Base-by-base conservation (phyloP, 64 coral and sea anemone genomes). In the Dendrophyllia cribrosa region DNA sequence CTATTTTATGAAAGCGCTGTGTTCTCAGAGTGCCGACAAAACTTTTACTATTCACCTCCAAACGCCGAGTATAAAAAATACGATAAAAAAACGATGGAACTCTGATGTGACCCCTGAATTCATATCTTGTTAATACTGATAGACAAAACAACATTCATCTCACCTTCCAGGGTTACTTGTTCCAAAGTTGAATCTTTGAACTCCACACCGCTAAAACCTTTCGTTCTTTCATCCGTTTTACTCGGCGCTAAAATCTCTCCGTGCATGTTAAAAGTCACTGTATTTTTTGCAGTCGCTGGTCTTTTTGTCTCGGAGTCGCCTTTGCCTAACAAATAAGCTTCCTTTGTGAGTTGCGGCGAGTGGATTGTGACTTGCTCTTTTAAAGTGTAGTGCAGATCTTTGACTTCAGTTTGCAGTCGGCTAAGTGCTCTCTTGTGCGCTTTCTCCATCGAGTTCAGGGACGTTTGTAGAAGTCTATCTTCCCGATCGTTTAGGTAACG, bases 401-500 rank as follows among this genome's bases (percentile, higher is more conserved):
- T 66, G 9, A 84, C 80, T 67, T 84, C 80, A 68, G 46, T 43
- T 68, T 68, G 61, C 43, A 84, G 19, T 5, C 80, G 80, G 43
- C 46, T 23, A 0, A 84, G 62, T 7, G 80, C 47, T 67, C 8
- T 51, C 62, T 84, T 64, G 6, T 65, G 60, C 7, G 43, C 80
- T 68, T 63, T 84, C n/a, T 84, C 80, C 45, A 84, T 11, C 19
- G 61, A 84, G 20, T 68, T 66, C 62, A 84, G 50, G 50, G 80
- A 84, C 20, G 43, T 84, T 67, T 84, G 61, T 7, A 84, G 61
- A 2, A 84, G 16, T 46, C 62, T 84, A 6, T 84, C 80, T 84
- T 84, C 80, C 43, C 80, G 63, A 22, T 84, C 80, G 61, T 84
- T 84, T 63, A 84, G 19, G 61, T 61, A 84, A 6, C 80, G 62